phyloP scores from a whole-genome alignment of 1,140 invertebrate species.

The Proctacanthus coquilletti region DNA sequence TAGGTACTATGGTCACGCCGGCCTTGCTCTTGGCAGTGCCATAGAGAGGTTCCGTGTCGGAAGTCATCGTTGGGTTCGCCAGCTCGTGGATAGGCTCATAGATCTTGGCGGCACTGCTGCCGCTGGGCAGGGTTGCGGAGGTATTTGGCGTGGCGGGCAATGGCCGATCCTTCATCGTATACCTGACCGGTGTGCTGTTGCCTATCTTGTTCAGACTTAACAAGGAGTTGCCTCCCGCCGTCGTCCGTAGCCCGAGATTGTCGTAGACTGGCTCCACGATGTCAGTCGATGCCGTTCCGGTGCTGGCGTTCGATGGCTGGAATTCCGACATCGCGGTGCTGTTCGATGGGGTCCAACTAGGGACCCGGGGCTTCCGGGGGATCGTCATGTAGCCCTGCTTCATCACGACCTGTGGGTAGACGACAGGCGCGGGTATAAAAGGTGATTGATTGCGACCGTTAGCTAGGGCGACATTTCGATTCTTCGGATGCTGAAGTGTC shows the following conservation, averaged over 20 bases:
- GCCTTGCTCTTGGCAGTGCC: constrained; percentile 11
- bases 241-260: constrained; percentile 63
- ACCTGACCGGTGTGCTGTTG: constrained; percentile 30
- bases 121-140: constrained; percentile 31
- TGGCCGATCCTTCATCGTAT: constrained; percentile 37
- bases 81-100: constrained; percentile 27
- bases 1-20: constrained; percentile 10
- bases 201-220: constrained; percentile 52
- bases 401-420: constrained; percentile 41
- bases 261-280: constrained; percentile 65
- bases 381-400: constrained; percentile 70
- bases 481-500: constrained; percentile 28
- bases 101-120: constrained; percentile 26
- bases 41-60: constrained; percentile 22
- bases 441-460: constrained; percentile 41
- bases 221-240: constrained; percentile 69
- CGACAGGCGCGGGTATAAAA: constrained; percentile 37
- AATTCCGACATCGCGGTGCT: constrained; percentile 26
- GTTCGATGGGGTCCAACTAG: constrained; percentile 61
- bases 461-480: constrained; percentile 24
- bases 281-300: constrained; percentile 36
- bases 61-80: constrained; percentile 11
- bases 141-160: constrained; percentile 41
- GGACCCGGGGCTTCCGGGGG: constrained; percentile 60
- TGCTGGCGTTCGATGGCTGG: constrained; percentile 29